Conservation (phyloP, 2,113 vertebrate genomes). For the Prionailurus bengalensis region DNA sequence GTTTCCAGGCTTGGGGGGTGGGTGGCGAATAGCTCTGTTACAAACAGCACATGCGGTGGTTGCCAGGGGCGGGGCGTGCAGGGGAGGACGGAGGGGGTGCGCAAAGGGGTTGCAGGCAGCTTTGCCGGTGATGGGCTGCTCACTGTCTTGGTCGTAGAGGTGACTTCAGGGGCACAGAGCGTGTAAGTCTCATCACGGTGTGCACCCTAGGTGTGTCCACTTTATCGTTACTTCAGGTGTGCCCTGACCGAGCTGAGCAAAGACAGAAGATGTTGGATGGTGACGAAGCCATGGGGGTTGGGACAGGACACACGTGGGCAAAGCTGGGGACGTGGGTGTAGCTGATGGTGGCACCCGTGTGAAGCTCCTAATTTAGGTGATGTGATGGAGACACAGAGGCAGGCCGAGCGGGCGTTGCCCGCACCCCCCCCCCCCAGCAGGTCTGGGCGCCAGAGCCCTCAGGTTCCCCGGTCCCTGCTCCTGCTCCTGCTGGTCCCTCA, state of each 20-base stretch:
- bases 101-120: neutral
- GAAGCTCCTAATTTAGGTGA: neutral
- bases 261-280: neutral
- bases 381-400: neutral
- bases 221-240: neutral
- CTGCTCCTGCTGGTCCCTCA: neutral
- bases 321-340: neutral
- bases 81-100: neutral
- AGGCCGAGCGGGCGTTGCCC: accelerated
- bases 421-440: accelerated
- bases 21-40: accelerated
- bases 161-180: no score
- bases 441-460: no score
- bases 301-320: neutral
- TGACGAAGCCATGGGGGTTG: neutral
- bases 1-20: neutral
- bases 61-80: neutral
- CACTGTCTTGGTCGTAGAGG: neutral
- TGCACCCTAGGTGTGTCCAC: accelerated
- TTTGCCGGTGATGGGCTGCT: neutral
- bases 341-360: neutral
- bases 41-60: neutral
- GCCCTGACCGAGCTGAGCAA: neutral
- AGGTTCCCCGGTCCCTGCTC: no score
- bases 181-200: neutral